Conservation (phyloP, 2,797 vertebrate species). For the Selene dorsalis region DNA sequence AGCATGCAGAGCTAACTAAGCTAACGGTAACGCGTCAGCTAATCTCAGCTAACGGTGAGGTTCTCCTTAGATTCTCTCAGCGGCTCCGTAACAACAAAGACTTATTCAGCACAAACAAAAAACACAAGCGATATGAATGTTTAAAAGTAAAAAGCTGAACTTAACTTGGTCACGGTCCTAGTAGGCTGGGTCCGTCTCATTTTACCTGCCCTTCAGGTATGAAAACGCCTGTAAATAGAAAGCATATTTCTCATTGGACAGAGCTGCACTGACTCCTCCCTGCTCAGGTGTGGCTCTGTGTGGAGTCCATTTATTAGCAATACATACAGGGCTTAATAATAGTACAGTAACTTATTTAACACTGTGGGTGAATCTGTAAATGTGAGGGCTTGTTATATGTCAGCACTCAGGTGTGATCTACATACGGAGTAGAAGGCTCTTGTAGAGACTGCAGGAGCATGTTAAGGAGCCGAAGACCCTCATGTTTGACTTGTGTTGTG, state of each 20-base stretch:
- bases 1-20: constrained; percentile 44
- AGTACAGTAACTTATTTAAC: neutral
- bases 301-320: neutral
- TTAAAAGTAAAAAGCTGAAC: neutral
- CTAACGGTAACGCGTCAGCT: constrained; percentile 55
- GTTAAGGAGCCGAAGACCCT: neutral
- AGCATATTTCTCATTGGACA: constrained; percentile 41
- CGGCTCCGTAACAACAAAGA: rapidly evolving
- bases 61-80: neutral
- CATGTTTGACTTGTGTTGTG: constrained; percentile 31
- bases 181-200: neutral
- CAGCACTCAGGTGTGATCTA: neutral
- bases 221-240: constrained; percentile 13
- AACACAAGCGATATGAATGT: rapidly evolving
- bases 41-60: constrained; percentile 27
- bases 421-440: neutral
- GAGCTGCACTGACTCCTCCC: constrained; percentile 38
- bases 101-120: neutral
- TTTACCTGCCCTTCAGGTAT: constrained; percentile 61
- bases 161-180: neutral
- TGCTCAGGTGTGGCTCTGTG: constrained; percentile 48
- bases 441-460: neutral
- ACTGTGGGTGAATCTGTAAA: neutral
- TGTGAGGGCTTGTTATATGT: neutral
- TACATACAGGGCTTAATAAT: neutral